A percentile compares a stretch with the other conserved stretches of the same genome.
Conservation (phyloP, 1,140 invertebrate species). For the Pachypeltis micranthus region DNA sequence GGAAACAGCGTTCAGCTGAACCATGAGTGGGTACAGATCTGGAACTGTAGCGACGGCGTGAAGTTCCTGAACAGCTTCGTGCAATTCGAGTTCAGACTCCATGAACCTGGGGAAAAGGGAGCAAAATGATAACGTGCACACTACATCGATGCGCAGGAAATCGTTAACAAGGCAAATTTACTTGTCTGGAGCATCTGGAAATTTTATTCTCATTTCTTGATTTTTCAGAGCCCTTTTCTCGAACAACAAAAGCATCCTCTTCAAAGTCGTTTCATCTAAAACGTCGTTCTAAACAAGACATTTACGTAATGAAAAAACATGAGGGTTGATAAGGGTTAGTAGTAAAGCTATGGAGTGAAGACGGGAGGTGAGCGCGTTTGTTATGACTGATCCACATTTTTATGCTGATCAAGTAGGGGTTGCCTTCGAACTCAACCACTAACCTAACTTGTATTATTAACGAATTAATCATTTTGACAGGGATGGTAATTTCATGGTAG, state of each 20-base stretch:
- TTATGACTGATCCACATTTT: too few relatives aligned
- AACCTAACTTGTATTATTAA: too few relatives aligned
- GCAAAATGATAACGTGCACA: background rate
- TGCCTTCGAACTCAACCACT: too few relatives aligned
- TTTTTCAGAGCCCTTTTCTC: slow-evolving; percentile 91
- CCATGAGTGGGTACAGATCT: slow-evolving; percentile 83
- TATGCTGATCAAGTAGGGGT: too few relatives aligned
- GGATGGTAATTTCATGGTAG: too few relatives aligned
- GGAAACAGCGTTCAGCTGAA: slow-evolving; percentile 78
- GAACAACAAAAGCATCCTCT: slow-evolving; percentile 79
- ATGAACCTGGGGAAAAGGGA: slow-evolving; percentile 61
- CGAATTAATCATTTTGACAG: too few relatives aligned
- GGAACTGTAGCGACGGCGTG: slow-evolving; percentile 90
- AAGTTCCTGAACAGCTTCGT: slow-evolving; percentile 84
- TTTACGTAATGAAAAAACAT: slow-evolving; percentile 24
- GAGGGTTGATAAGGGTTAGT: too few relatives aligned
- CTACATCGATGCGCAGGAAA: background rate
- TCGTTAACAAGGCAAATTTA: slow-evolving; percentile 30
- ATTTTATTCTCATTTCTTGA: slow-evolving; percentile 97
- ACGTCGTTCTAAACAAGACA: slow-evolving; percentile 47
- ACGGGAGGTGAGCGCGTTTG: too few relatives aligned
- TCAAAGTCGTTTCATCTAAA: slow-evolving; percentile 76
- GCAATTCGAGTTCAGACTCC: slow-evolving; percentile 95
- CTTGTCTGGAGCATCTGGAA: slow-evolving; percentile 92
- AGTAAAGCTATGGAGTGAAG: too few relatives aligned